Conservation (phyloP, 2,113 vertebrate species). For the Tympanuchus pallidicinctus region DNA sequence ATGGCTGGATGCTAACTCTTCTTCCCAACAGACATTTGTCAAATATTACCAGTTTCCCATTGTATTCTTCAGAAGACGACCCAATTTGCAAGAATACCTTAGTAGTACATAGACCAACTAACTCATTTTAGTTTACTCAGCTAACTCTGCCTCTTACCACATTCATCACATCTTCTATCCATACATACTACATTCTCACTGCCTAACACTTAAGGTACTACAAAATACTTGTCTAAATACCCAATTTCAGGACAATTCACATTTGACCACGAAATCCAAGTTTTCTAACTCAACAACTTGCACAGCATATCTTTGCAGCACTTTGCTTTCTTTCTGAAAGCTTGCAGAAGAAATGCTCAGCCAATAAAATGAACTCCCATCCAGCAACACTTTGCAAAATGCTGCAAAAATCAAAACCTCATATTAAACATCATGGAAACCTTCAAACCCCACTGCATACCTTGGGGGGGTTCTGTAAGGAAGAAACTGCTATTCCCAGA, state of each 20-base stretch:
- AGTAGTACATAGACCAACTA: not conserved
- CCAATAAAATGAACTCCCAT: not conserved
- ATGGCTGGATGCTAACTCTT: not conserved
- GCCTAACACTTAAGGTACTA: not conserved
- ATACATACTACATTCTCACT: not conserved
- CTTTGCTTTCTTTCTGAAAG: not conserved
- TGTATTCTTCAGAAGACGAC: not conserved
- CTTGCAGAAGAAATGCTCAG: fast-evolving
- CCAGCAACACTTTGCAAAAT: not conserved
- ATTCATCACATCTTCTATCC: not conserved
- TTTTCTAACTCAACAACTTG: not conserved
- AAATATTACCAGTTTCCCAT: not conserved
- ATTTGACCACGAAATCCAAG: not conserved
- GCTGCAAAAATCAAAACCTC: not conserved
- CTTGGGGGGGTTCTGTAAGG: not conserved
- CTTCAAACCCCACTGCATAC: fast-evolving
- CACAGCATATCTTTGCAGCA: not conserved
- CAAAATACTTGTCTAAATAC: not conserved
- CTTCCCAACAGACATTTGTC: not conserved
- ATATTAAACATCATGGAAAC: not conserved
- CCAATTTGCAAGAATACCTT: not conserved
- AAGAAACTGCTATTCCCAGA: not conserved
- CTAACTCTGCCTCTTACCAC: not conserved
- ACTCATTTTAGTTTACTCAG: not conserved
- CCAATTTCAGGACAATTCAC: not conserved